Evolutionary conservation across 1,140 invertebrate species (phyloP).

Genomic region (Lordiphosa mommai): DNA sequence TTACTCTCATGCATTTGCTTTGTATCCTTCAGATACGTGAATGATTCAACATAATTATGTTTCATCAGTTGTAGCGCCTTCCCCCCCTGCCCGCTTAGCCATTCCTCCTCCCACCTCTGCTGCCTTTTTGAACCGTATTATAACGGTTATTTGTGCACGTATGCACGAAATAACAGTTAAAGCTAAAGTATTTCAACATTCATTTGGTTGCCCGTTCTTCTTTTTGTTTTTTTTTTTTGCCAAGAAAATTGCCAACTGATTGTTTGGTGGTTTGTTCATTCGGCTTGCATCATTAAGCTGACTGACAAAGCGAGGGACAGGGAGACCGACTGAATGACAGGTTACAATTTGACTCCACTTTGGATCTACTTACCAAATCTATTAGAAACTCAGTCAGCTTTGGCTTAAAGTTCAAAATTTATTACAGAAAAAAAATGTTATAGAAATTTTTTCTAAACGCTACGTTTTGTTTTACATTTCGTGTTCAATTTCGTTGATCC

Average conservation of each 20-base stretch:
- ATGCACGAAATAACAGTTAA: conserved; percentile 70
- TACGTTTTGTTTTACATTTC: too few species aligned
- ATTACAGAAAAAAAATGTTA: too few species aligned
- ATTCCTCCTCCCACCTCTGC: background rate
- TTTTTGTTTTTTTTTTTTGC: background rate
- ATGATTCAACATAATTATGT: conserved; percentile 74
- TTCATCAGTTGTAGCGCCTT: conserved; percentile 26
- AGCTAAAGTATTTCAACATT: conserved; percentile 68
- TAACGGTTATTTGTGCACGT: conserved; percentile 68
- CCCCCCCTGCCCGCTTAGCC: background rate
- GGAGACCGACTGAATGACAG: conserved; percentile 21
- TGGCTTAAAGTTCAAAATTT: background rate
- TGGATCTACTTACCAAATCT: too few species aligned
- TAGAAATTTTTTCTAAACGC: too few species aligned
- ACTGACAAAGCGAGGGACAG: background rate
- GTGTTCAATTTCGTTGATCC: too few species aligned
- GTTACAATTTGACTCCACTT: background rate
- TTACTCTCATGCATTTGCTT: conserved; percentile 10
- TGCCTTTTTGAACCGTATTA: conserved; percentile 52
- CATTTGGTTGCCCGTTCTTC: conserved; percentile 35
- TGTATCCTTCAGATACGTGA: conserved; percentile 64
- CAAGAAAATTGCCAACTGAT: conserved; percentile 65
- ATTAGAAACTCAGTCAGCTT: background rate
- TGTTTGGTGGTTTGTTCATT: conserved; percentile 54
- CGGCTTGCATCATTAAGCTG: conserved; percentile 42